Base-by-base conservation (phyloP, 2,888 invertebrate species). In the Mycalesis mineus region DNA sequence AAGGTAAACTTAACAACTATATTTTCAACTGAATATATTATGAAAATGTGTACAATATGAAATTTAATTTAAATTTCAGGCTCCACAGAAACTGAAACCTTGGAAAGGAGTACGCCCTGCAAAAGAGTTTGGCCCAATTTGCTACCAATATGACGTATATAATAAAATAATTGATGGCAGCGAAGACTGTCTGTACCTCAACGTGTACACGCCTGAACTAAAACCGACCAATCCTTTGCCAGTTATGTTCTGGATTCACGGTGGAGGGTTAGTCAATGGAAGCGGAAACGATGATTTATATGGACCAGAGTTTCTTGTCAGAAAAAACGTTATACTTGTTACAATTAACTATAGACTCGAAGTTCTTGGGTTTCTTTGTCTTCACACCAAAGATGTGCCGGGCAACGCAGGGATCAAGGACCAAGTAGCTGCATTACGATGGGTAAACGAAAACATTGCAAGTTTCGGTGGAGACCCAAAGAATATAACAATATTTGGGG, bases 351-450 rank as follows among this genome's bases (percentile, higher is more conserved):
- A 88, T 58, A 77, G 89, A 62, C 67, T 88, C 1, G 83, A 78
- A 60, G 72, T 72, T 0, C 68, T 88, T 0, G 89, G 89, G 1
- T 89, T 84, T 41, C 77, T 89, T 0, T 76, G 75, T 5, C 66
- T 89, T 0, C 75, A 82, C n/a, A 81, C 79, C 0, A 68, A 76
- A 65, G 86, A 89, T 0, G 70, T 84, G 1, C 85, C 88, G 0
- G 89, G 89, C 0, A 89, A 89, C 37, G 87, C 84, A 13, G 88
- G 84, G 1, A 80, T 89, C 77, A 89, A 89, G 66, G 88, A 89
- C 58, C 88, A 88, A 73, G 86, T 87, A 0, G 74, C 78, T 8
- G 88, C 86, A 0, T 68, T 88, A 0, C 75, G 66, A 57, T 88
- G 89, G 89, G 77, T 86, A 0, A 75, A 80, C 47, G 73, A 72